A percentile compares a stretch with the other conserved stretches of the same genome.
These are phyloP conservation scores for Crenichthys baileyi DNA, from an alignment of 2,797 vertebrate genomes.

Conservation along the genomic window DNA sequence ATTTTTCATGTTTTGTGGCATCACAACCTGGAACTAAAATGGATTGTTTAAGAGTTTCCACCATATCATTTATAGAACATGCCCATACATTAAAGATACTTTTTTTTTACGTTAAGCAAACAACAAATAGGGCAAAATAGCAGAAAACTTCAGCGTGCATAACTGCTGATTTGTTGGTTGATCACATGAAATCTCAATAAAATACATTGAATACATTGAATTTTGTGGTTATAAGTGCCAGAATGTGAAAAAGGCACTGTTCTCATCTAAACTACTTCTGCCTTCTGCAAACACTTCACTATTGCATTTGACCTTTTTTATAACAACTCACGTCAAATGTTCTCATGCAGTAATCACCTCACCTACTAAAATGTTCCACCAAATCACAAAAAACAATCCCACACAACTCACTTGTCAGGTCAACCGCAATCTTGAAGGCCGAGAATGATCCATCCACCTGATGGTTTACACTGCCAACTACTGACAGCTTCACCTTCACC, in stretches of 20 bases:
- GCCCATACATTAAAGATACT: too few relatives aligned
- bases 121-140: too few relatives aligned
- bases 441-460: slow-evolving; percentile 30
- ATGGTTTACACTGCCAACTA: slow-evolving; percentile 38
- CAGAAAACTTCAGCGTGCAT: too few relatives aligned
- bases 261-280: not conserved
- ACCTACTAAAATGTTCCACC: slow-evolving; percentile 10
- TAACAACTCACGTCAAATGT: not conserved
- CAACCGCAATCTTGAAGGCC: slow-evolving; percentile 27
- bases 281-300: not conserved
- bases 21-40: too few relatives aligned
- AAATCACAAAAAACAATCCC: not conserved
- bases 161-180: too few relatives aligned
- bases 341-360: not conserved
- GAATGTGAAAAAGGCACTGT: not conserved
- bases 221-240: not conserved
- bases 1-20: too few relatives aligned
- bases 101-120: too few relatives aligned
- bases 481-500: slow-evolving; percentile 43
- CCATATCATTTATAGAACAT: too few relatives aligned
- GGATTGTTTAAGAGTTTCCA: too few relatives aligned
- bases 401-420: slow-evolving; percentile 39
- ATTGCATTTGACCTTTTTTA: not conserved
- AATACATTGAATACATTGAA: not conserved
- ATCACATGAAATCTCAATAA: not conserved